Conservation (phyloP, 2,888 invertebrate species). For the Morinoia aosen region DNA sequence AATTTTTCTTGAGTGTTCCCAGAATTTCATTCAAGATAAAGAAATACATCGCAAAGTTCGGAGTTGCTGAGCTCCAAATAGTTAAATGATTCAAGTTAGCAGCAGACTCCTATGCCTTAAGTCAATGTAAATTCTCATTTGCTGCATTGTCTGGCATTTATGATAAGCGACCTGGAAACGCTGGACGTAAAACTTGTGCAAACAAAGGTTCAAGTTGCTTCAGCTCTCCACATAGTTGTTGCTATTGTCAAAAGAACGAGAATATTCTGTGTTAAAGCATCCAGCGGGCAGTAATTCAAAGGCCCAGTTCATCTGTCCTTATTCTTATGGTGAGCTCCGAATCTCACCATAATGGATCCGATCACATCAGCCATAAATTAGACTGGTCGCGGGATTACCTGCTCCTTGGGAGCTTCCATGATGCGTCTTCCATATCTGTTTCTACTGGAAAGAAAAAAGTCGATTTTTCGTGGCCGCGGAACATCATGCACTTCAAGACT, state of each 20-base stretch:
- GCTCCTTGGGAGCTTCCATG: conserved; percentile 12
- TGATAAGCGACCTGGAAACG: not conserved
- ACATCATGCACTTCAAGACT: not conserved
- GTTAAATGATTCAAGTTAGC: not conserved
- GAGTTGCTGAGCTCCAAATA: not conserved
- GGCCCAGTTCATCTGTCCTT: conserved; percentile 42
- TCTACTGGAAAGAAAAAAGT: conserved; percentile 14
- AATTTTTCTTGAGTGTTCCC: not conserved
- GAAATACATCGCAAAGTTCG: not conserved
- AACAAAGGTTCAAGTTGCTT: not conserved
- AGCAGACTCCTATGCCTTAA: not conserved
- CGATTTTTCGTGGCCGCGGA: not conserved
- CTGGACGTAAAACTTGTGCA: not conserved
- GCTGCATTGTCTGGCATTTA: not conserved
- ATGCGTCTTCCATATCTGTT: conserved; percentile 17
- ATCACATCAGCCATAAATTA: conserved; percentile 52
- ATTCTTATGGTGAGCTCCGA: conserved; percentile 44
- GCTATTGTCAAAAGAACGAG: not conserved
- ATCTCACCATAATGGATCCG: conserved; percentile 48
- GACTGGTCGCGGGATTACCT: conserved; percentile 46
- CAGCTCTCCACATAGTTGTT: not conserved
- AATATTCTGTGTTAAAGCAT: not conserved
- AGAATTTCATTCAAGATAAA: not conserved
- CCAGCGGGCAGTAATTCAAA: conserved; percentile 41
- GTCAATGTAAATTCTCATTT: not conserved